Percentiles rank a stretch among this genome's conserved stretches.
These are phyloP conservation scores for Struthidea cinerea DNA, from an alignment of 2,113 vertebrate genomes.

Conservation along the genomic window DNA sequence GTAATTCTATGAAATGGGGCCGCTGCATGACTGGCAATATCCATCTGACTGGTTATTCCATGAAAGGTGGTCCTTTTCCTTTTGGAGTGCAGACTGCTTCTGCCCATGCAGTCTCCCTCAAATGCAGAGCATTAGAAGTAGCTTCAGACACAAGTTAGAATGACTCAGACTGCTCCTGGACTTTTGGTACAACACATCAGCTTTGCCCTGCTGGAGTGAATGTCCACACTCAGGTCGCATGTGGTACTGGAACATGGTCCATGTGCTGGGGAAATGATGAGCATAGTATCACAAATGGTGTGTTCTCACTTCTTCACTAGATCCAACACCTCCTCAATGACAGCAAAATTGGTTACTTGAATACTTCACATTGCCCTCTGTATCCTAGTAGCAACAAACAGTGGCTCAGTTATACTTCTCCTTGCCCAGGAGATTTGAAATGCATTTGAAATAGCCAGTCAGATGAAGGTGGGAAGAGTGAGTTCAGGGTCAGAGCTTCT, in stretches of 20 bases:
- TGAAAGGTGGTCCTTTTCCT: not conserved
- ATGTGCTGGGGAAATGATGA: not conserved
- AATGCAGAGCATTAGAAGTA: not conserved
- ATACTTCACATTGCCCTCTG: not conserved
- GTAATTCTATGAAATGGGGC: not conserved
- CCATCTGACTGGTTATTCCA: not conserved
- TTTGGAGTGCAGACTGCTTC: not conserved
- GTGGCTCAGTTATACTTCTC: not conserved
- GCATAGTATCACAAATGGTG: not conserved
- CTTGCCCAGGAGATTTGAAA: not conserved
- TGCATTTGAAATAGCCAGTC: not conserved
- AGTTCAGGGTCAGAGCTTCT: not conserved
- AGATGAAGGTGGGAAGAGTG: not conserved
- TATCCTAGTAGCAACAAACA: not conserved
- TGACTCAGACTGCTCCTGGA: not conserved
- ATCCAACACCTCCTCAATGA: not conserved
- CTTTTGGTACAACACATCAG: not conserved
- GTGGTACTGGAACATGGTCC: rapidly evolving
- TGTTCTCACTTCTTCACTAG: not conserved
- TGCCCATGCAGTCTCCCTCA: not conserved
- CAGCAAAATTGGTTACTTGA: not conserved
- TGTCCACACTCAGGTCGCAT: rapidly evolving
- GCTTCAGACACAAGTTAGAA: not conserved
- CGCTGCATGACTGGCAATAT: not conserved
- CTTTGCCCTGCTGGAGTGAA: not conserved